Evolutionary conservation across 2,113 vertebrate genomes (phyloP), one percentile per base, ranked within the genome.

Genomic region (Phylloscopus trochiloides): DNA sequence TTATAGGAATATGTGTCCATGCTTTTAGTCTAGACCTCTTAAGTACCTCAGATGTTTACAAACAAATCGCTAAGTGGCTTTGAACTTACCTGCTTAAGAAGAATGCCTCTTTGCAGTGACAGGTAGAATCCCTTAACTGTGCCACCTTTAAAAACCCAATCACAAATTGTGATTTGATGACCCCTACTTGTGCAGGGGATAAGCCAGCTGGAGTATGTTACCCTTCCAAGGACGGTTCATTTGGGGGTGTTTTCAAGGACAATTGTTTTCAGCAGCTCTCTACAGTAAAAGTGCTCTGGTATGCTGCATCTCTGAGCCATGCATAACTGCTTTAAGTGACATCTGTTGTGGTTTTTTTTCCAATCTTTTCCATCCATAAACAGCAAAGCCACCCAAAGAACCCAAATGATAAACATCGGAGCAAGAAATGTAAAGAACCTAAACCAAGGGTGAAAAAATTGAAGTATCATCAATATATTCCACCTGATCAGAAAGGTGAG

Each of bases 381-480:
- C 50, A 99, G 99, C 99, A 99, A 98, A 99, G 98, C 97, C 99
- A 99, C 94, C 98, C 98, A 70, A 99, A 99, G 98, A 96, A 97
- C 38, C 97, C 98, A 5, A 98, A 97, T 3, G 99, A 99, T 90
- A 99, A 99, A 92, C 99, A 98, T 80, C 99, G 99, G 80, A 99
- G 98, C 96, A 99, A 99, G 97, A 99, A 99, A 96, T 97, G 98
- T 97, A 99, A 99, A 95, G 99, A 99, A 68, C 96, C 98, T 43
- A 99, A 99, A 92, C 98, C 99, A 26, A 98, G 99, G 50, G 99
- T 99, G 74, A 99, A 99, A 87, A 99, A 99, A 97, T 81, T 99
- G 9, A 99, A 99, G 95, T 99, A 99, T 95, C 99, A 99, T 97
- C 99, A 99, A 93, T 99, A 99, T 97, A 99, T 99, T 85, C 99